Evolutionary conservation across 2,888 invertebrate species (phyloP), one percentile per base, ranked within the genome.

Genomic region (Eucriotettix oculatus): DNA sequence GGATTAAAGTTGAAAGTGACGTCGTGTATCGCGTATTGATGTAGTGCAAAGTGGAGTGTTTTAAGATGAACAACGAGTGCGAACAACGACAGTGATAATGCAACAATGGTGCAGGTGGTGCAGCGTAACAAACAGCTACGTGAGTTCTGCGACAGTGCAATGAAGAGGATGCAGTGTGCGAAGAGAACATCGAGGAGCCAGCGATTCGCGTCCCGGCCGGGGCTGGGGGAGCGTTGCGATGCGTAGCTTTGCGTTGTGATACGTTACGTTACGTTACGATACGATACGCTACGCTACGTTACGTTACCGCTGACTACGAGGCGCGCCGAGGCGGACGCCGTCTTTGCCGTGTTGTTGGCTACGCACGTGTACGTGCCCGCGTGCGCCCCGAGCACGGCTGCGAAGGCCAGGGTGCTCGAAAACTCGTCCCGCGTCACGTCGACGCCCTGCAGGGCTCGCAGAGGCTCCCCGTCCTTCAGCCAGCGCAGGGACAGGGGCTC

Each of bases 401-500:
- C 67, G 56, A 72, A 71, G 58, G 70, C 70, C 64, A 72, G 67
- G 52, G 70, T 69, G 64, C 70, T 72, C 42, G 71, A 71, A 67
- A 70, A 72, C 59, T 65, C 66, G 58, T 69, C 69, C 60, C 68
- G 66, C 52, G 65, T 66, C 61, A 69, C 65, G 57, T 68, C 66
- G 59, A 69, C 67, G n/a, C 68, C 67, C 63, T 68, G 66, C 63
- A 73, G 72, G 56, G 69, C 69, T 9, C 73, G 70, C 48, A 77
- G 71, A 9, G 70, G 68, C 14, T 69, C 65, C n/a, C 72, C 75
- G 66, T 77, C 74, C 65, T 75, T 75, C 55, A 70, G 68, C 77
- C 77, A 77, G 43, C 67, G 66, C 59, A 77, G 71, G 58, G 68
- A 69, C 57, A 77, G 70, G 16, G 77, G 77, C 42, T 72, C 71